phyloP scores from a whole-genome alignment of 2,888 invertebrate species.

The Drosophila gaucha region DNA sequence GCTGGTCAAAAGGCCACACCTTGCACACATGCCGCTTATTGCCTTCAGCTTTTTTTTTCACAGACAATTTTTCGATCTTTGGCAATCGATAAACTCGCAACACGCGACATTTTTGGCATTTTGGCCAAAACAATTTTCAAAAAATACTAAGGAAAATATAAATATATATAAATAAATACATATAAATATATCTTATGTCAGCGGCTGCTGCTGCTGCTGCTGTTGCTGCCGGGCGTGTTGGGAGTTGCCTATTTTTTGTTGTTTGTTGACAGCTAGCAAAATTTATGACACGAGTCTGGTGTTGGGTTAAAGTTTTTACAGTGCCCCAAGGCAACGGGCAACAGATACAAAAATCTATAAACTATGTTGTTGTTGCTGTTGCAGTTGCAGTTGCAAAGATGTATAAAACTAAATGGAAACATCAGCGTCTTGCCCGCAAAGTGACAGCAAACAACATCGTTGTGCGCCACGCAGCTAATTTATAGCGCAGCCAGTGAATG shows the following conservation, averaged over 20 bases:
- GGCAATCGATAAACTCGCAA: conserved; percentile 62
- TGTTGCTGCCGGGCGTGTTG: conserved; percentile 64
- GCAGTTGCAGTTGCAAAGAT: conserved; percentile 46
- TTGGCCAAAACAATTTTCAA: conserved; percentile 46
- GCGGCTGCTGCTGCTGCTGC: conserved; percentile 41
- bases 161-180: conserved; percentile 19
- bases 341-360: conserved; percentile 13
- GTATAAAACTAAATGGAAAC: conserved; percentile 64
- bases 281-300: conserved; percentile 69
- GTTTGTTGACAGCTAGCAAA: conserved; percentile 70
- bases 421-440: conserved; percentile 53
- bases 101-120: conserved; percentile 75
- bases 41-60: conserved; percentile 41
- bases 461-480: conserved; percentile 46
- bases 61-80: conserved; percentile 46
- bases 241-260: conserved; percentile 28
- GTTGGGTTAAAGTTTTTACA: conserved; percentile 58
- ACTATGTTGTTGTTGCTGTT: conserved; percentile 27
- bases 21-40: conserved; percentile 63
- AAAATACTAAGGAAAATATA: conserved; percentile 11
- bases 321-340: conserved; percentile 29
- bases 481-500: conserved; percentile 51
- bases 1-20: conserved; percentile 61
- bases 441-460: conserved; percentile 57
- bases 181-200: conserved; percentile 69